Percentiles rank a stretch among this genome's conserved stretches.
Evolutionary conservation across 2,888 invertebrate species (phyloP).

Genomic region (Habroteleia sp.): DNA sequence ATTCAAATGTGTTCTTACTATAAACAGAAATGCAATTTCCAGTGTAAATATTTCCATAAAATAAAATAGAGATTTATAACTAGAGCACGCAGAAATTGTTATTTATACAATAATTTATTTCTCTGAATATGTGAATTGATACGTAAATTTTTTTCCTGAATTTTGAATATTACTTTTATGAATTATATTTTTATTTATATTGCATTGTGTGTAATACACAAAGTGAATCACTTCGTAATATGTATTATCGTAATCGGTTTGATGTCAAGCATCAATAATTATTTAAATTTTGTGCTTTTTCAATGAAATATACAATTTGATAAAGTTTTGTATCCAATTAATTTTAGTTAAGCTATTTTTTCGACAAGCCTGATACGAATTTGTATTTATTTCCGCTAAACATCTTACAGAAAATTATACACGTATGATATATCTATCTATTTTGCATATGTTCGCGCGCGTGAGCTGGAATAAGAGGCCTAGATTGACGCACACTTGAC

Average conservation of each 20-base stretch:
- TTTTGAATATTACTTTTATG: slow-evolving; percentile 21
- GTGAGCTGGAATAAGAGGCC: slow-evolving; percentile 46
- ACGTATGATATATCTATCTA: slow-evolving; percentile 61
- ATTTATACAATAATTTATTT: neutral
- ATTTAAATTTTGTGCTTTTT: too few species aligned
- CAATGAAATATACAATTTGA: slow-evolving; percentile 14
- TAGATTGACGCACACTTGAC: slow-evolving; percentile 41
- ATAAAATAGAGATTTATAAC: too few species aligned
- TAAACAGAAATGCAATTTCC: too few species aligned
- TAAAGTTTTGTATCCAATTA: neutral
- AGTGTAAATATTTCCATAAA: too few species aligned
- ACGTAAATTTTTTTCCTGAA: slow-evolving; percentile 9
- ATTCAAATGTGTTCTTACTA: too few species aligned
- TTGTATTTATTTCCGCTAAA: slow-evolving; percentile 52
- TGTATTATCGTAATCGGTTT: neutral
- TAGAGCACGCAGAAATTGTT: slow-evolving; percentile 1
- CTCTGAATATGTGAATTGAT: neutral
- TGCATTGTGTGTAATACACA: slow-evolving; percentile 17
- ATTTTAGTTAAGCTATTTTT: neutral
- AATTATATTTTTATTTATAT: too few species aligned
- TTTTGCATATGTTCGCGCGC: slow-evolving; percentile 53
- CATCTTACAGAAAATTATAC: slow-evolving; percentile 65
- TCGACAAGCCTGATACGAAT: slow-evolving; percentile 61
- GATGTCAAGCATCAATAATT: too few species aligned
- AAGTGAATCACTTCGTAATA: slow-evolving; percentile 10